Conservation (phyloP, 2,113 vertebrate genomes). For the Synodontis membranacea region DNA sequence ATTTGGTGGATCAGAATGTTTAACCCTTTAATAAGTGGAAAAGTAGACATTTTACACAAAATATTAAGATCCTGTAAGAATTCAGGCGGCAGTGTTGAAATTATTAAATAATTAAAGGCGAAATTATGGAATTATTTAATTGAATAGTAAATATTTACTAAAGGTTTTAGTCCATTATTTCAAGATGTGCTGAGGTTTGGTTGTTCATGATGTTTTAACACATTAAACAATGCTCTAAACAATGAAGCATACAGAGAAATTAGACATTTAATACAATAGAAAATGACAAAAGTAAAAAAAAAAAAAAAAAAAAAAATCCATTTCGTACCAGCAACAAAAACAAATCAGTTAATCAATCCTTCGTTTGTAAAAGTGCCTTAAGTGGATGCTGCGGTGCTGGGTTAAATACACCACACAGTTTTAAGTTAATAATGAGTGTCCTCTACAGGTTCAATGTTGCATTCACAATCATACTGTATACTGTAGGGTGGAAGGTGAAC, state of each 20-base stretch:
- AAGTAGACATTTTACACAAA: neutral
- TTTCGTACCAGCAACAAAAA: neutral
- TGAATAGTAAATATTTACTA: too few species aligned
- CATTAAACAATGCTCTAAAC: too few species aligned
- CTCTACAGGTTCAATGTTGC: neutral
- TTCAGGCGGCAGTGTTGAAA: too few species aligned
- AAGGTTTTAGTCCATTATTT: neutral
- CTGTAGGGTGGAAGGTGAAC: neutral
- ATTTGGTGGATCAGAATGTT: too few species aligned
- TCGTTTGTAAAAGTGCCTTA: neutral
- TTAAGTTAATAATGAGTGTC: neutral
- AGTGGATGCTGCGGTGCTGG: neutral
- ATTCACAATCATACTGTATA: neutral
- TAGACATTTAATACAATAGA: too few species aligned
- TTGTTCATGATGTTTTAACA: too few species aligned
- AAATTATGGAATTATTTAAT: too few species aligned
- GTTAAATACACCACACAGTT: neutral
- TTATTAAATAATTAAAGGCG: too few species aligned
- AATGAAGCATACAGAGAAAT: too few species aligned
- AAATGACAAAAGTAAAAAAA: too few species aligned
- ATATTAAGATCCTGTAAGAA: neutral
- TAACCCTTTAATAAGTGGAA: neutral
- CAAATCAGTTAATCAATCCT: neutral
- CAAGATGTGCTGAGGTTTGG: too few species aligned
- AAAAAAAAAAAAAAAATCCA: too few species aligned